These are phyloP conservation scores for Clistopyga incitator DNA, from an alignment of 2,888 invertebrate genomes.

Conservation along the genomic window DNA sequence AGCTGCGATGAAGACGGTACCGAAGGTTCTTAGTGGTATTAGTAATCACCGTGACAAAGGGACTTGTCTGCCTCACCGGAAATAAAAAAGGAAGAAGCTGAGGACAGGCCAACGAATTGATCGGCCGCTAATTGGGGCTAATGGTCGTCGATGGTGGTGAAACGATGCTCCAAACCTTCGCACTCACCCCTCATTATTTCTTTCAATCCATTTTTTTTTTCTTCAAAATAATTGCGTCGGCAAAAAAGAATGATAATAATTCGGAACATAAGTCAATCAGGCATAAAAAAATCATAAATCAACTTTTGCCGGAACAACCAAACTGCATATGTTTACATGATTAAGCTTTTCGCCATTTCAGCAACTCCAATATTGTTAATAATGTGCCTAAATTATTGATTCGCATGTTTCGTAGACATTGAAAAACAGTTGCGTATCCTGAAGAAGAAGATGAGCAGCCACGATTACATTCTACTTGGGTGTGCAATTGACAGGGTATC, in stretches of 20 bases:
- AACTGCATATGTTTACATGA: too few species aligned
- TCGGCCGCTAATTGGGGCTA: slow-evolving; percentile 59
- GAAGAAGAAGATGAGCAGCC: background rate
- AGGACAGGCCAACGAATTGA: slow-evolving; percentile 42
- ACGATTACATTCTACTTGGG: background rate
- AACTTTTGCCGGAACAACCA: too few species aligned
- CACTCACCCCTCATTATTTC: slow-evolving; percentile 49
- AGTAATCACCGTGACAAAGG: background rate
- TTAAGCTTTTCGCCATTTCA: too few species aligned
- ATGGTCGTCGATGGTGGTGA: slow-evolving; percentile 20
- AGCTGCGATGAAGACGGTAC: slow-evolving; percentile 9
- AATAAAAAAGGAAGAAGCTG: slow-evolving; percentile 24
- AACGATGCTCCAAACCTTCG: background rate
- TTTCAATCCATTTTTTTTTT: too few species aligned
- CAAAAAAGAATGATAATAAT: too few species aligned
- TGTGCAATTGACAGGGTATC: slow-evolving; percentile 5
- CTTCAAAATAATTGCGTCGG: too few species aligned
- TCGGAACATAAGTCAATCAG: too few species aligned
- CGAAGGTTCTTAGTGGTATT: background rate
- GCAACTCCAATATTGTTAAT: too few species aligned
- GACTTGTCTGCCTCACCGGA: slow-evolving; percentile 30
- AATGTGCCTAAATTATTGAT: too few species aligned
- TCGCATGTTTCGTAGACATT: background rate
- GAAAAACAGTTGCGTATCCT: background rate
- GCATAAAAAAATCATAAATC: too few species aligned